Evolutionary conservation across 1,140 invertebrate species (phyloP).

Genomic region (Tetramorium parvispinum): DNA sequence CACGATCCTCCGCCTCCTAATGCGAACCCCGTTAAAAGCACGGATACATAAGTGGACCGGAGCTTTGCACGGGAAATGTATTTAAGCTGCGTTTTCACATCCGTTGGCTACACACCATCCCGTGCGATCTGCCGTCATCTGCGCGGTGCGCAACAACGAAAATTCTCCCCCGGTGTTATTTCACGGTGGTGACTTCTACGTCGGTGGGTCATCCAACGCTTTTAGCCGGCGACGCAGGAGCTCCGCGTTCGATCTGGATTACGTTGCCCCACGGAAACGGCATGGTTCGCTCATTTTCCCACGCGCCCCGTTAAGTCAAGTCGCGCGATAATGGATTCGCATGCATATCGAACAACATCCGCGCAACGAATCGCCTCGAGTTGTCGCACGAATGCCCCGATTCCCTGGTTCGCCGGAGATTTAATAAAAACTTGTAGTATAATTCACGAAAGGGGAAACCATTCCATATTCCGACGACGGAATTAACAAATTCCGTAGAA

Average conservation of each 20-base stretch:
- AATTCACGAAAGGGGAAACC: not conserved
- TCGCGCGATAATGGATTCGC: slow-evolving; percentile 11
- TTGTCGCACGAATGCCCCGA: not conserved
- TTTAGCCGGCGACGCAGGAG: slow-evolving; percentile 2
- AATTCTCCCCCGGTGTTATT: slow-evolving; percentile 40
- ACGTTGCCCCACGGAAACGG: not conserved
- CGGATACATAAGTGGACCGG: slow-evolving; percentile 48
- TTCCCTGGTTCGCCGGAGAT: not conserved
- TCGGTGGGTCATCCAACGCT: slow-evolving; percentile 31
- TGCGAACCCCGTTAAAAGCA: slow-evolving; percentile 47
- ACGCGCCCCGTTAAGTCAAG: not conserved
- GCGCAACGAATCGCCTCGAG: not conserved
- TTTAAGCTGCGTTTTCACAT: slow-evolving; percentile 61
- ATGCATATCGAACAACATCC: not conserved
- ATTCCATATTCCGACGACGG: not conserved
- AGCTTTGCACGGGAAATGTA: slow-evolving; percentile 46
- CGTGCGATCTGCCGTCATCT: not conserved
- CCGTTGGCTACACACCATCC: slow-evolving; percentile 5
- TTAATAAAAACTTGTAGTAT: not conserved
- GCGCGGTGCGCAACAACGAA: slow-evolving; percentile 42
- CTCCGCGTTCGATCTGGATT: slow-evolving; percentile 35
- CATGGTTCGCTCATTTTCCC: not conserved
- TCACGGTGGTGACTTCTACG: slow-evolving; percentile 31
- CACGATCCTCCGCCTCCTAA: slow-evolving; percentile 15
- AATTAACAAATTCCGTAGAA: not conserved